Base-by-base conservation (phyloP, 2,797 vertebrate genomes). In the Anguilla pacifica region DNA sequence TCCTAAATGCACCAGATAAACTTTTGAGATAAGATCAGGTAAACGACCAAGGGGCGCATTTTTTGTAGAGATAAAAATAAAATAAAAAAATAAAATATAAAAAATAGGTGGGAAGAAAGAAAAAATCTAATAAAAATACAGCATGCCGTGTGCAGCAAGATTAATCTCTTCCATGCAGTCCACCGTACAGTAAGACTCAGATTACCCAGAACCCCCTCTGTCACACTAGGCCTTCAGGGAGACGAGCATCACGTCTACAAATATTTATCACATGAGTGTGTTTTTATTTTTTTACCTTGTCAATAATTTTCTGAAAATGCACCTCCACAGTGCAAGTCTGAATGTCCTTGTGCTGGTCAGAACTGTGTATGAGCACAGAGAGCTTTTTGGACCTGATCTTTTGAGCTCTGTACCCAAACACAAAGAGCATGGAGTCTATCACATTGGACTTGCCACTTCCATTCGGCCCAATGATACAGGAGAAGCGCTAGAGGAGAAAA, bases 361-460 rank as follows among this genome's bases (percentile, higher is more conserved):
- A 99, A 90, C 96, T 98, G 91, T 99, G 99, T 95, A 99, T 99
- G 91, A 99, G 95, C 87, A 99, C 98, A 0, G 98, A 99, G 61
- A 99, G 95, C 87, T 99, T 99, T 96, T 99, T 99, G 59, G 98
- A 99, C 91, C 99, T 94, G 93, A 99, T 99, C 96, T 99, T 99
- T 96, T 99, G 97, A 88, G 99, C 99, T 94, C 98, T 97, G 91
- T 99, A 99, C 86, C 99, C 99, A 93, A 99, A 99, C 43, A 99
- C 99, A 96, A 99, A 99, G 84, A 99, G 98, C 98, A 99, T 98
- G 6, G 99, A 98, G 95, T 99, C 99, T 91, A 99, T 99, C 92
- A 99, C 97, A 90, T 99, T 99, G 93, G 98, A 99, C 95, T 99
- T 99, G 83, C 99, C 99, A 89, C 99, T 99, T 92, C 99, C 99